These are phyloP conservation scores for Dicentrarchus labrax DNA, from an alignment of 2,113 vertebrate species.

Conservation along the genomic window DNA sequence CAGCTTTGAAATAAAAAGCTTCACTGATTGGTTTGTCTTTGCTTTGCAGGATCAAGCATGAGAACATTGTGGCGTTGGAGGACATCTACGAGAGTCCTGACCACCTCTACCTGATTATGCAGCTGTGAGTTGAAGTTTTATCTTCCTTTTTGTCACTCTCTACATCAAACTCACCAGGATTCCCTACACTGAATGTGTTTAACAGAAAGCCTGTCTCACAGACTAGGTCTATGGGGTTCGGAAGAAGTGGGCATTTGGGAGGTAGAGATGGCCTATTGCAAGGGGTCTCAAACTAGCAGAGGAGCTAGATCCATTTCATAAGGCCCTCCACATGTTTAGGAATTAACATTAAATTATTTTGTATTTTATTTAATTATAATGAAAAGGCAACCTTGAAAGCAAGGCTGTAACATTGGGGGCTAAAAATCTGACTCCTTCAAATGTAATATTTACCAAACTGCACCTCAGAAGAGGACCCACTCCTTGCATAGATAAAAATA, in stretches of 20 bases:
- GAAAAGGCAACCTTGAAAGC: neutral
- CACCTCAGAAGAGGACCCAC: too few species aligned
- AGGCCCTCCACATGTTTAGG: neutral
- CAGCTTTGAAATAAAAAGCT: conserved; percentile 7
- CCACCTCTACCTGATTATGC: conserved; percentile 98
- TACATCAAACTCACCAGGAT: neutral
- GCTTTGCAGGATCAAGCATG: conserved; percentile 93
- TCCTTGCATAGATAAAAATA: too few species aligned
- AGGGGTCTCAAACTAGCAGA: neutral
- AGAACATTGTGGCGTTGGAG: conserved; percentile 98
- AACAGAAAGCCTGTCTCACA: neutral
- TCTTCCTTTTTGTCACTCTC: neutral
- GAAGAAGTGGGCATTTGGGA: neutral
- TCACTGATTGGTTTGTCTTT: conserved; percentile 23
- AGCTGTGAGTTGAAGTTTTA: conserved; percentile 89
- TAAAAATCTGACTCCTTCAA: neutral
- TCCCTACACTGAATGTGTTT: neutral
- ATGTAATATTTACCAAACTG: neutral
- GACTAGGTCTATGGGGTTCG: neutral
- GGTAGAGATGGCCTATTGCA: neutral
- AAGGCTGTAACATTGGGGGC: neutral
- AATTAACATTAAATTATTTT: neutral
- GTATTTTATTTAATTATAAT: neutral
- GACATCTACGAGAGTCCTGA: conserved; percentile 97
- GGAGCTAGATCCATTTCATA: too few species aligned